Conservation (phyloP, 1,140 invertebrate species). For the Halesus radiatus region DNA sequence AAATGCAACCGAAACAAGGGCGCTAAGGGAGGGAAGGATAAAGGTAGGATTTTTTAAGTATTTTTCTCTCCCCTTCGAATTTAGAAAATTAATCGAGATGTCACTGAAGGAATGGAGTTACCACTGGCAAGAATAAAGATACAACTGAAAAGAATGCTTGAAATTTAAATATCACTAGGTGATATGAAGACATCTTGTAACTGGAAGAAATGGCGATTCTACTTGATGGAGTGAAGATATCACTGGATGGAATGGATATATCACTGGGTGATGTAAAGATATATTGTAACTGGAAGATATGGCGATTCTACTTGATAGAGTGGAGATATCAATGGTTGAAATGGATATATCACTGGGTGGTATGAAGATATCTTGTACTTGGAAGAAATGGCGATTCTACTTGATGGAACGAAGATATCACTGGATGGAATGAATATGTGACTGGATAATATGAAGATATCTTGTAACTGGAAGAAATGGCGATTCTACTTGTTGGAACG, state of each 20-base stretch:
- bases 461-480: no score
- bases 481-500: no score
- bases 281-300: no score
- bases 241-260: not conserved
- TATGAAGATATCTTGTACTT: not conserved
- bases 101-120: no score
- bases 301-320: no score
- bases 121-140: no score
- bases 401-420: not conserved
- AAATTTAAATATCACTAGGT: not conserved
- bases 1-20: slow-evolving; percentile 72
- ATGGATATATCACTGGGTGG: not conserved
- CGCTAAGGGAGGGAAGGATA: slow-evolving; percentile 52
- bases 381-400: not conserved
- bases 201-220: no score
- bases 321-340: not conserved
- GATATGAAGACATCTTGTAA: not conserved
- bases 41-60: slow-evolving; percentile 38
- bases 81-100: not conserved
- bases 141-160: no score
- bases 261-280: not conserved
- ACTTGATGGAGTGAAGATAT: no score
- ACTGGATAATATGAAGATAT: no score
- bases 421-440: no score
- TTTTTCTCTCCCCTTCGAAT: not conserved